Conservation (phyloP, 1,140 invertebrate species). For the Drosophila lowei region DNA sequence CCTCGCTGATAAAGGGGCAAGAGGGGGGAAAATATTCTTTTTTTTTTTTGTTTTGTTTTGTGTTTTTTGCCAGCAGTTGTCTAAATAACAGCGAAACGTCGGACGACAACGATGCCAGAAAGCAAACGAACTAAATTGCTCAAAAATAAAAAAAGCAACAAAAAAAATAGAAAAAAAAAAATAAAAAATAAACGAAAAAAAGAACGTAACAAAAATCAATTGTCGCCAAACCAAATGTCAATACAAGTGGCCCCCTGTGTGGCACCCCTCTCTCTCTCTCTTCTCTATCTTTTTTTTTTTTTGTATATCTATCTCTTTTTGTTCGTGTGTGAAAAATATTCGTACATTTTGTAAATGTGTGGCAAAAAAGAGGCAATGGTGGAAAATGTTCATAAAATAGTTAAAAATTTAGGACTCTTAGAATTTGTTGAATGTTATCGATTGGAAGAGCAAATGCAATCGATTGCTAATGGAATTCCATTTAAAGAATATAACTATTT, state of each 20-base stretch:
- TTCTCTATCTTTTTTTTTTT: conserved; percentile 10
- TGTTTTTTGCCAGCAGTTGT: conserved; percentile 63
- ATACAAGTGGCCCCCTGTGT: conserved; percentile 66
- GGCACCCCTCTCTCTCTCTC: conserved; percentile 18
- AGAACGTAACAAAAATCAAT: conserved; percentile 79
- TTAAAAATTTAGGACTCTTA: too few relatives aligned
- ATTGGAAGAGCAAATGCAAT: too few relatives aligned
- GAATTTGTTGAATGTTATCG: too few relatives aligned
- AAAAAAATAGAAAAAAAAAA: conserved; percentile 50
- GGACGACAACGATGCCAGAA: conserved; percentile 60
- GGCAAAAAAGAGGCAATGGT: not conserved
- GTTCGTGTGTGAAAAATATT: conserved; percentile 58
- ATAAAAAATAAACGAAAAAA: conserved; percentile 74
- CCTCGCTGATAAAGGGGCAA: conserved; percentile 27
- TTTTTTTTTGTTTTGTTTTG: conserved; percentile 56
- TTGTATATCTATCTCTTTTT: conserved; percentile 17
- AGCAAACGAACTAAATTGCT: conserved; percentile 82
- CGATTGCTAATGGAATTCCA: too few relatives aligned
- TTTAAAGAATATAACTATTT: too few relatives aligned
- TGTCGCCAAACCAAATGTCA: conserved; percentile 79
- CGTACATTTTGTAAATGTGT: conserved; percentile 64
- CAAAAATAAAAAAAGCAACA: conserved; percentile 50
- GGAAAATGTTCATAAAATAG: not conserved
- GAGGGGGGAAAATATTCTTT: conserved; percentile 27
- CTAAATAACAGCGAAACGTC: conserved; percentile 64